A percentile compares a stretch with the other conserved stretches of the same genome.
Conservation (phyloP, 2,888 invertebrate species). For the Athalia rosae region DNA sequence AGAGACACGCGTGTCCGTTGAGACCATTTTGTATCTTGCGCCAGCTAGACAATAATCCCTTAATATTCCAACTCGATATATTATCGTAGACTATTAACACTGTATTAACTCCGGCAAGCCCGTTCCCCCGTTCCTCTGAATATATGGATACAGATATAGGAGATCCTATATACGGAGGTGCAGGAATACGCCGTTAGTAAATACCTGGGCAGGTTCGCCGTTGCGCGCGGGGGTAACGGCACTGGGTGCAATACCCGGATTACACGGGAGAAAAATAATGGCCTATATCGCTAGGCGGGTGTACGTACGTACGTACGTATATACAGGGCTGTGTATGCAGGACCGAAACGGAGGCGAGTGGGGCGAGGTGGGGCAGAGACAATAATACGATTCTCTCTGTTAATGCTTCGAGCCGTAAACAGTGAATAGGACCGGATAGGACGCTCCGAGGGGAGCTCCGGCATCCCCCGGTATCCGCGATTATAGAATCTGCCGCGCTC, state of each 20-base stretch:
- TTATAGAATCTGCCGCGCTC: constrained; percentile 42
- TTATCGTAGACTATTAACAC: constrained; percentile 66
- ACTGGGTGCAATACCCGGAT: constrained; percentile 41
- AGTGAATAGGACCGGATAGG: constrained; percentile 68
- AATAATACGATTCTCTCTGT: constrained; percentile 69
- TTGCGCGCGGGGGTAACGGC: not conserved
- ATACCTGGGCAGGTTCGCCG: constrained; percentile 17
- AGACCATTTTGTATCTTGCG: constrained; percentile 36
- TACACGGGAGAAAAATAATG: constrained; percentile 41
- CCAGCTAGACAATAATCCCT: constrained; percentile 60
- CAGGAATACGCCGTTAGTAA: constrained; percentile 7
- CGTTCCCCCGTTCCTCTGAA: not conserved
- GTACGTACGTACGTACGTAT: too few relatives aligned
- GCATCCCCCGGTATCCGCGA: constrained; percentile 48
- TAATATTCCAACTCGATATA: constrained; percentile 66
- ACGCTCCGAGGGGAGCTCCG: constrained; percentile 64
- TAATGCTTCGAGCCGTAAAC: constrained; percentile 68
- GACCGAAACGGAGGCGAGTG: constrained; percentile 48
- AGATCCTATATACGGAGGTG: constrained; percentile 17
- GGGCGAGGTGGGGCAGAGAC: constrained; percentile 52
- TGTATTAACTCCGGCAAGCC: constrained; percentile 61
- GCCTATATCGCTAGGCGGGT: constrained; percentile 42
- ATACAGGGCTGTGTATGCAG: constrained; percentile 40
- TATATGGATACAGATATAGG: constrained; percentile 18
- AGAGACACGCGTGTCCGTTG: not conserved